Conservation (phyloP, 2,797 vertebrate genomes). For the Argya squamiceps region DNA sequence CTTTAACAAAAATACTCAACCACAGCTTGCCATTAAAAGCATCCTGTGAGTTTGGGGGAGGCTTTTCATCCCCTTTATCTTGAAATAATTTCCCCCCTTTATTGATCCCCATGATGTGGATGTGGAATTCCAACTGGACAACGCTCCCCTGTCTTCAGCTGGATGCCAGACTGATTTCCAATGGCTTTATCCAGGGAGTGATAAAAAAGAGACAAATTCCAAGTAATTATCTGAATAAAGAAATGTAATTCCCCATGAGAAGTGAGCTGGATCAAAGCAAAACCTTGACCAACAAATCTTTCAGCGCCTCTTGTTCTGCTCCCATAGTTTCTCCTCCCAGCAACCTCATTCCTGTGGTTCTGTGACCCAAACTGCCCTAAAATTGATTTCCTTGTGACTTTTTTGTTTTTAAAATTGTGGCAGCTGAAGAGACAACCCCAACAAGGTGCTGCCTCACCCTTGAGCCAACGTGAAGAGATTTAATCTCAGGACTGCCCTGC, state of each 20-base stretch:
- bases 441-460: background rate
- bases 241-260: background rate
- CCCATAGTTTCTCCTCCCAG: background rate
- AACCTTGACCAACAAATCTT: background rate
- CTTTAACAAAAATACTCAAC: background rate
- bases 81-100: background rate
- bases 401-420: background rate
- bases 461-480: background rate
- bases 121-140: background rate
- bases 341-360: background rate
- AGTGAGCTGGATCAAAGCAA: background rate
- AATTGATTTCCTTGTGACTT: background rate
- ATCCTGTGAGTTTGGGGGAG: background rate
- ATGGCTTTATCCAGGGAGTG: background rate
- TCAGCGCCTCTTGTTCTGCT: background rate
- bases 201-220: background rate
- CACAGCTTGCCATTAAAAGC: background rate
- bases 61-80: background rate
- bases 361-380: background rate
- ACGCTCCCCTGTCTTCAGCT: background rate
- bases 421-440: accelerated
- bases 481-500: accelerated
- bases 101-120: background rate
- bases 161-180: background rate
- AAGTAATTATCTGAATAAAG: background rate